These are phyloP conservation scores for Dione vanillae DNA, from an alignment of 2,888 invertebrate genomes.

Conservation along the genomic window DNA sequence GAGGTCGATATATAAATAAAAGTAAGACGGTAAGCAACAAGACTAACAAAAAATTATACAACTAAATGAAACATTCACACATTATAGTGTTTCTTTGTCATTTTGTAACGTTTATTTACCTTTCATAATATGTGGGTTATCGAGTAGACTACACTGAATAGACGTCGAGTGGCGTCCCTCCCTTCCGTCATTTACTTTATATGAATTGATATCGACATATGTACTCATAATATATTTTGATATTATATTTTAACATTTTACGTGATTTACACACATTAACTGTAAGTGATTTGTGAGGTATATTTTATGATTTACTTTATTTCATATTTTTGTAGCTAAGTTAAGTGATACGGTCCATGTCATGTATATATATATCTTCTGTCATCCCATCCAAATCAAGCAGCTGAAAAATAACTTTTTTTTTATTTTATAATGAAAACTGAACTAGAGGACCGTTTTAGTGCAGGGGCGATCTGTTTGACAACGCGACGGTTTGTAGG, in stretches of 20 bases:
- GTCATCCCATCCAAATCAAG: too few relatives aligned
- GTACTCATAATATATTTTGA: constrained; percentile 4
- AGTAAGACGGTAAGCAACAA: too few relatives aligned
- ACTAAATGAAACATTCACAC: background rate
- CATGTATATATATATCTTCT: too few relatives aligned
- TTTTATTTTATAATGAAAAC: too few relatives aligned
- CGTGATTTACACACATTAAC: background rate
- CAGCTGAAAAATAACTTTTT: too few relatives aligned
- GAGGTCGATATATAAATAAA: too few relatives aligned
- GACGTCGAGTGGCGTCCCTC: constrained; percentile 56
- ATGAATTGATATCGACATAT: constrained; percentile 23
- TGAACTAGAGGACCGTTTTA: too few relatives aligned
- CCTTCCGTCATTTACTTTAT: constrained; percentile 54
- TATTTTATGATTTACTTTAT: background rate
- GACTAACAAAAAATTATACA: too few relatives aligned
- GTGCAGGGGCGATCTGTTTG: too few relatives aligned
- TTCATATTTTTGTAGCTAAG: too few relatives aligned
- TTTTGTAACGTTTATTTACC: constrained; percentile 32
- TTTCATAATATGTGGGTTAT: constrained; percentile 62
- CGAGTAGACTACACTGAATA: constrained; percentile 58
- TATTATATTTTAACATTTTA: constrained; percentile 11
- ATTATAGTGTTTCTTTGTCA: constrained; percentile 20
- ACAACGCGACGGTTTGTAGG: too few relatives aligned
- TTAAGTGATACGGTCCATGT: too few relatives aligned
- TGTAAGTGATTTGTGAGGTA: background rate